Evolutionary conservation across 2,113 vertebrate species (phyloP).

Genomic region (Dendropsophus ebraccatus): DNA sequence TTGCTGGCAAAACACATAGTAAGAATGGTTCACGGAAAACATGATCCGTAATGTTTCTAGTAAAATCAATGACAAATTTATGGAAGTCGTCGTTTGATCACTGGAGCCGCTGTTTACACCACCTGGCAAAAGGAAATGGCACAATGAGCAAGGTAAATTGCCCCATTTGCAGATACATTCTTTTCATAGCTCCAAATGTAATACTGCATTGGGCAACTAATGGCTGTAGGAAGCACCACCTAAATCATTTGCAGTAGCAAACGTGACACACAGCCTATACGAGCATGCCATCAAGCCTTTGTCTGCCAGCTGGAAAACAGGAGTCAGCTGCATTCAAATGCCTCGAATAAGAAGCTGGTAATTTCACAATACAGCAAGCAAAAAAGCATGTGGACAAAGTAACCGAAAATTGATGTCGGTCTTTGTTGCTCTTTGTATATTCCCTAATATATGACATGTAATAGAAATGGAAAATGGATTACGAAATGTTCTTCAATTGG

Average conservation of each 20-base stretch:
- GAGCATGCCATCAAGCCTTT: conserved; percentile 34
- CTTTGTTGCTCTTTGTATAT: conserved; percentile 10
- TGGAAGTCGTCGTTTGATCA: not conserved
- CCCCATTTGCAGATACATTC: conserved; percentile 21
- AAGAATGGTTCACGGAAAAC: conserved; percentile 1
- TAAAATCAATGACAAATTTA: conserved; percentile 38
- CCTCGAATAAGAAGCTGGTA: not conserved
- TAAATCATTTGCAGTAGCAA: conserved; percentile 41
- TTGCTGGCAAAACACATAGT: not conserved
- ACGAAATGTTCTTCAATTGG: not conserved
- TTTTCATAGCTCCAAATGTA: conserved; percentile 46
- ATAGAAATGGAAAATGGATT: conserved; percentile 26
- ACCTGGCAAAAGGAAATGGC: conserved; percentile 46
- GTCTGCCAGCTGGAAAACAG: conserved; percentile 43
- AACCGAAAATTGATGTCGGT: conserved; percentile 13
- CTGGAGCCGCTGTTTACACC: conserved; percentile 29
- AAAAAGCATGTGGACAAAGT: conserved; percentile 18
- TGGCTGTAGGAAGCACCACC: conserved; percentile 42
- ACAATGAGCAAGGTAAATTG: conserved; percentile 46
- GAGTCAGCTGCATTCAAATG: conserved; percentile 44
- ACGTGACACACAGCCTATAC: conserved; percentile 40
- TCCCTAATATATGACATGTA: conserved; percentile 22
- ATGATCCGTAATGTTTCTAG: not conserved
- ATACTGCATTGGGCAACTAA: conserved; percentile 58
- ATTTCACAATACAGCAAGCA: conserved; percentile 43